phyloP scores from a whole-genome alignment of 2,888 invertebrate species.

The Cantharis rufa region DNA sequence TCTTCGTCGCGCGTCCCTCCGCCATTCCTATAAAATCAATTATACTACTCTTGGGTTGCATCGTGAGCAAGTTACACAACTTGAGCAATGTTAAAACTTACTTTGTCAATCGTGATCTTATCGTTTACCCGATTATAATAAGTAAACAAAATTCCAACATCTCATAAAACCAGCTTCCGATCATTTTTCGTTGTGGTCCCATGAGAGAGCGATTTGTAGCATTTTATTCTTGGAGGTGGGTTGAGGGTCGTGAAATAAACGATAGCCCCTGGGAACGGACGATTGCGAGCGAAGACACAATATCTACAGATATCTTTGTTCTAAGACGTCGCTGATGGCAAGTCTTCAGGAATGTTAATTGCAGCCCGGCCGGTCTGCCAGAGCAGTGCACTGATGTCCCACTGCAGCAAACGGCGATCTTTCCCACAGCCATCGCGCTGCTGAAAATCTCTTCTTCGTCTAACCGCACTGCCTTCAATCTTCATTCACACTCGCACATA shows the following conservation, averaged over 20 bases:
- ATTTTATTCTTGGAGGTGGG: constrained; percentile 6
- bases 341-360: constrained; percentile 54
- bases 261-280: constrained; percentile 37
- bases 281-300: constrained; percentile 39
- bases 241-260: constrained; percentile 35
- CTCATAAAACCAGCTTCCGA: constrained; percentile 16
- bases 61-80: constrained; percentile 17
- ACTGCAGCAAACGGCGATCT: constrained; percentile 33
- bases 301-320: constrained; percentile 52
- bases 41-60: constrained; percentile 28
- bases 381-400: constrained; percentile 40
- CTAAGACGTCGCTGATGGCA: constrained; percentile 53
- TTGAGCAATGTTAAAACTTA: constrained; percentile 12
- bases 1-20: constrained; percentile 33
- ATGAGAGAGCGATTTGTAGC: constrained; percentile 4
- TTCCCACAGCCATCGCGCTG: constrained; percentile 29
- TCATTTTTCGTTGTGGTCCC: background rate
- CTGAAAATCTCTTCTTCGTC: constrained; percentile 16
- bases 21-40: constrained; percentile 32
- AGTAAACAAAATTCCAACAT: constrained; percentile 14
- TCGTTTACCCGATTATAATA: constrained; percentile 9
- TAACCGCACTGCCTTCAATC: constrained; percentile 14
- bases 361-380: constrained; percentile 48
- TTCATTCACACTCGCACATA: constrained; percentile 16
- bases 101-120: constrained; percentile 14